These are phyloP conservation scores for Leptopilina myrica DNA, from an alignment of 2,888 invertebrate genomes.

Conservation along the genomic window DNA sequence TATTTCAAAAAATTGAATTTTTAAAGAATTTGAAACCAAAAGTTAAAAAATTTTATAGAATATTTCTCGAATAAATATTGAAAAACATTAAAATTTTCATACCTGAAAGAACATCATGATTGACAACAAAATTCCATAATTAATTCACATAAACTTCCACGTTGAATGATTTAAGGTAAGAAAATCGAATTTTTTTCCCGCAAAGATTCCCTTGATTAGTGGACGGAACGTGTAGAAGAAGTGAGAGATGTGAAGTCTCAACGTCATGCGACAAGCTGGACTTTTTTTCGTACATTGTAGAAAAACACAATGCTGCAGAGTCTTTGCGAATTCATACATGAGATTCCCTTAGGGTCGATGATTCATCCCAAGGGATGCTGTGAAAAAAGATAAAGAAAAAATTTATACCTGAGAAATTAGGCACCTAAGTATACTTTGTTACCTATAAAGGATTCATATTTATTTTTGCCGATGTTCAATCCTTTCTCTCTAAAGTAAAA, in stretches of 20 bases:
- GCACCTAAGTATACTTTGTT: neutral
- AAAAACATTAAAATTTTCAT: too few species aligned
- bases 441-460: neutral
- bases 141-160: too few species aligned
- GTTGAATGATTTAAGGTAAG: neutral
- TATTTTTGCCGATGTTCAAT: neutral
- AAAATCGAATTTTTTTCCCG: too few species aligned
- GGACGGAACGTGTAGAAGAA: neutral
- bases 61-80: too few species aligned
- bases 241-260: neutral
- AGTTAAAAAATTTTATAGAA: too few species aligned
- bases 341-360: neutral
- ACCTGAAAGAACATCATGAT: too few species aligned
- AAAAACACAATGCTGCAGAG: constrained; percentile 4
- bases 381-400: constrained; percentile 1
- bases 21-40: too few species aligned
- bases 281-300: neutral
- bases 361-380: constrained; percentile 13
- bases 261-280: neutral
- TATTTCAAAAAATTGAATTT: too few species aligned
- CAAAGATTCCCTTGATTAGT: constrained; percentile 12
- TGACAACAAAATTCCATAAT: too few species aligned
- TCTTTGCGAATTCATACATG: neutral
- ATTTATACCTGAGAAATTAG: constrained; percentile 19
- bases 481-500: neutral